Evolutionary conservation across 2,888 invertebrate species (phyloP), one percentile per base, ranked within the genome.

Genomic region (Zaprionus obscuricornis): DNA sequence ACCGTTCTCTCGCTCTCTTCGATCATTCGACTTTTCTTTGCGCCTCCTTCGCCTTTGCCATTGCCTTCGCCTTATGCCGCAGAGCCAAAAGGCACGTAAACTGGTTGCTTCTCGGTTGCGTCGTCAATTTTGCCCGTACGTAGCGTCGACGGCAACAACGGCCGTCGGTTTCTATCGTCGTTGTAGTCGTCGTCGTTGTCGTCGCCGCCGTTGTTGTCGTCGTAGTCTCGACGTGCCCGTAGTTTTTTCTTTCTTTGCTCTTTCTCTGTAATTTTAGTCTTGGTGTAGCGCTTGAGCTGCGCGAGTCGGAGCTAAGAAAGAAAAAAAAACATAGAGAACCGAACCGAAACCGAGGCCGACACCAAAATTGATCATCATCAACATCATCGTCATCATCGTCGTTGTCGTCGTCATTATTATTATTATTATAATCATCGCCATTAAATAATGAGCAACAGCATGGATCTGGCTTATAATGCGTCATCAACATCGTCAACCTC

Each of bases 81-180:
- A 71, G n/a, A n/a, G 79, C 83, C 83, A 86, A 83, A 85, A 77
- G 82, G 86, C 79, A 86, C 83, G 82, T 85, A 85, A 81, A 82
- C 81, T 85, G 81, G 79, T 79, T 83, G 83, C 70, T 57, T 43
- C 57, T 55, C 20, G 27, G 64, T 47, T 39, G 49, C 52, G 63
- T 33, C 18, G 63, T 26, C 16, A 63, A 26, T 5, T 5, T 60
- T 40, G 67, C 70, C 66, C 66, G 66, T 66, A 66, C 49, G 18
- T 26, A 34, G 49, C 50, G 31, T 49, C 34, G 40, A 29, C 58
- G n/a, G n/a, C n/a, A n/a, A n/a, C n/a, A n/a, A n/a, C n/a, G n/a
- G n/a, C n/a, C n/a, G n/a, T n/a, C n/a, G n/a, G n/a, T n/a, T n/a
- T n/a, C n/a, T n/a, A n/a, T n/a, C n/a, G 60, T 54, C 49, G 24